A percentile compares a stretch with the other conserved stretches of the same genome.
Conservation (phyloP, 2,888 invertebrate genomes). For the Isoperla grammatica region DNA sequence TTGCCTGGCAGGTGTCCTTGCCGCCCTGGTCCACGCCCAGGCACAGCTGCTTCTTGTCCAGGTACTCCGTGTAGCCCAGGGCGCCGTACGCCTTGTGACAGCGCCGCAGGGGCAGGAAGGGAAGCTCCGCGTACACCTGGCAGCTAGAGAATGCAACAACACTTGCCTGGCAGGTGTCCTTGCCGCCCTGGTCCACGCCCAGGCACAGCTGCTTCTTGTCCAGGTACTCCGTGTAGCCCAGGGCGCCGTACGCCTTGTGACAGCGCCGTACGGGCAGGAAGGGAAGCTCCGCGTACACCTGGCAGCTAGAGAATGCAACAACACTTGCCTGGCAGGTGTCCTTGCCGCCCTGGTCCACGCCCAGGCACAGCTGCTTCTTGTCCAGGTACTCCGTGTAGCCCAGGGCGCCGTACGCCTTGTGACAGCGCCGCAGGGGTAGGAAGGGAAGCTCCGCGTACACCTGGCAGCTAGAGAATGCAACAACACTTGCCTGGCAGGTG, state of each 20-base stretch:
- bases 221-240: constrained; percentile 34
- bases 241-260: constrained; percentile 29
- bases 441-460: too few species aligned
- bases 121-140: too few species aligned
- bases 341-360: constrained; percentile 32
- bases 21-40: constrained; percentile 34
- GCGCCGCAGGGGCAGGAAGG: constrained; percentile 31
- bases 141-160: too few species aligned
- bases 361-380: constrained; percentile 36
- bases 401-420: constrained; percentile 29
- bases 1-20: constrained; percentile 37
- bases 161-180: constrained; percentile 38
- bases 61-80: constrained; percentile 33
- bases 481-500: constrained; percentile 38
- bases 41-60: constrained; percentile 36
- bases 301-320: too few species aligned
- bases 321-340: constrained; percentile 39
- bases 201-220: constrained; percentile 36
- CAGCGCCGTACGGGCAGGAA: constrained; percentile 33
- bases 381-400: constrained; percentile 34
- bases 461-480: too few species aligned
- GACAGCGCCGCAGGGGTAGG: constrained; percentile 32
- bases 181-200: constrained; percentile 33
- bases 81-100: constrained; percentile 33
- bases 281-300: too few species aligned